These are phyloP conservation scores for Torymus auratus DNA, from an alignment of 2,888 invertebrate genomes.

Conservation along the genomic window DNA sequence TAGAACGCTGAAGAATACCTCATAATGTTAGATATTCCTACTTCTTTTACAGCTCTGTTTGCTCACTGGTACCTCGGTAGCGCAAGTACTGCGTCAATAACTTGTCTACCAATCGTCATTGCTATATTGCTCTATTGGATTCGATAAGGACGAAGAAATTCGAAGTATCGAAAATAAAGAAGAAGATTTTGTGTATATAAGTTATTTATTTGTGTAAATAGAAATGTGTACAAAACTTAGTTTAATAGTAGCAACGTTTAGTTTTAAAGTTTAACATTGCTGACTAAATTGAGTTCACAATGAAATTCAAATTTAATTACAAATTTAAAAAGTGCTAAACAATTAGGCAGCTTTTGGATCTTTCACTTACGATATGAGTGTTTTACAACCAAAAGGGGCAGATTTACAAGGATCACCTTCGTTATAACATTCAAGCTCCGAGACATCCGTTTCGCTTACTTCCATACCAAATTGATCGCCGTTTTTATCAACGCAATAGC, in stretches of 20 bases:
- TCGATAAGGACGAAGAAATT: neutral
- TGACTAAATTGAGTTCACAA: too few species aligned
- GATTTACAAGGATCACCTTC: slow-evolving; percentile 53
- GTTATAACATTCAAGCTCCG: slow-evolving; percentile 60
- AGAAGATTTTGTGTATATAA: slow-evolving; percentile 34
- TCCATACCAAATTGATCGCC: slow-evolving; percentile 79
- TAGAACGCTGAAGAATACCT: slow-evolving; percentile 59
- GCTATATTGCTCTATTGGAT: slow-evolving; percentile 11
- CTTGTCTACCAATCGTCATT: neutral
- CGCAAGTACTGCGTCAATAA: slow-evolving; percentile 5
- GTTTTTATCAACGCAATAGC: slow-evolving; percentile 82
- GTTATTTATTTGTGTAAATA: slow-evolving; percentile 53
- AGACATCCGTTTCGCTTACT: slow-evolving; percentile 59
- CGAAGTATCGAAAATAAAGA: neutral
- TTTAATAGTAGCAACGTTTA: neutral
- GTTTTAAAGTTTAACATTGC: neutral
- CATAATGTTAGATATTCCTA: slow-evolving; percentile 64
- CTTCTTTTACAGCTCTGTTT: slow-evolving; percentile 72
- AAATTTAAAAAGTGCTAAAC: too few species aligned
- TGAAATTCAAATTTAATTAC: too few species aligned
- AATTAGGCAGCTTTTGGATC: too few species aligned
- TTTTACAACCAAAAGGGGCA: neutral
- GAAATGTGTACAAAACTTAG: slow-evolving; percentile 29
- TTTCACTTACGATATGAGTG: too few species aligned
- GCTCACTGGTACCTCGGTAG: slow-evolving; percentile 72